Conservation (phyloP, 2,113 vertebrate genomes). For the Actenoides hombroni region DNA sequence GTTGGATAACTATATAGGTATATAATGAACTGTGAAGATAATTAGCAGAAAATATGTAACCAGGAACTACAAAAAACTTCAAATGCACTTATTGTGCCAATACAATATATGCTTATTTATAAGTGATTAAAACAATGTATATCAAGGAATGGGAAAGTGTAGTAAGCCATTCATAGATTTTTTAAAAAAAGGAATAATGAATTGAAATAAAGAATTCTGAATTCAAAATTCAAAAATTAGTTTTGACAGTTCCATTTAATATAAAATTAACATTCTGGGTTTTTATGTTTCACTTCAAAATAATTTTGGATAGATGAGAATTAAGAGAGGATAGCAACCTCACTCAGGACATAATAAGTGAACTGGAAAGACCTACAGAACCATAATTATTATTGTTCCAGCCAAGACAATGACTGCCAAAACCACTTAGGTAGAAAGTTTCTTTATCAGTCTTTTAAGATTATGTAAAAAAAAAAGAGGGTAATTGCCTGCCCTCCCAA, state of each 20-base stretch:
- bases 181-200: neutral
- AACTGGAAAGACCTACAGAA: neutral
- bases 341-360: neutral
- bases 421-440: neutral
- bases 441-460: neutral
- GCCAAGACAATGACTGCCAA: neutral
- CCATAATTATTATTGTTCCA: neutral
- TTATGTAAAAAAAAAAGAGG: neutral
- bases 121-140: neutral
- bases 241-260: neutral
- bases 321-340: neutral
- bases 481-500: neutral
- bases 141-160: neutral
- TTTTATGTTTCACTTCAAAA: neutral
- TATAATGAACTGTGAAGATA: neutral
- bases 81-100: neutral
- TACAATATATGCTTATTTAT: neutral
- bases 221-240: neutral
- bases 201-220: neutral
- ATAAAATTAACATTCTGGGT: neutral
- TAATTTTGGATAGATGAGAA: neutral
- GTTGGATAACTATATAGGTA: neutral
- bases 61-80: neutral
- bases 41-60: neutral
- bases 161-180: neutral